A percentile compares a stretch with the other conserved stretches of the same genome.
phyloP scores from a whole-genome alignment of 2,797 vertebrate genomes.

The Epinephelus coioides region DNA sequence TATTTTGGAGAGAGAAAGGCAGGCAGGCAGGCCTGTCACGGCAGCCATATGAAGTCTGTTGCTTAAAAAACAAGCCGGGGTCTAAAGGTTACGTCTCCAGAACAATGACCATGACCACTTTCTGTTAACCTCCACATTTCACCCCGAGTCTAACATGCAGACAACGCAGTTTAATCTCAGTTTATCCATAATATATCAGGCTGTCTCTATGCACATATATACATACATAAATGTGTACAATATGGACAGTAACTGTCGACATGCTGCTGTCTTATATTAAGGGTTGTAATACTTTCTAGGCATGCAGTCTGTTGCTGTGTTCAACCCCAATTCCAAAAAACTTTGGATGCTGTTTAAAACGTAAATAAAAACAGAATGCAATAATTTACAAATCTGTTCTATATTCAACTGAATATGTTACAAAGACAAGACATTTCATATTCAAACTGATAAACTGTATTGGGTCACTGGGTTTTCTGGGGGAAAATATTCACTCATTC shows the following conservation, averaged over 20 bases:
- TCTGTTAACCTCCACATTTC: slow-evolving; percentile 51
- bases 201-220: background rate
- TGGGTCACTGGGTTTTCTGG: no score
- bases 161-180: slow-evolving; percentile 15
- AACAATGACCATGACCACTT: slow-evolving; percentile 48
- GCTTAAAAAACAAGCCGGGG: slow-evolving; percentile 66
- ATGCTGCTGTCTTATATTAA: background rate
- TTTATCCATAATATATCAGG: background rate
- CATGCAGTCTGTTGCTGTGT: background rate
- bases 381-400: no score
- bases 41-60: slow-evolving; percentile 68
- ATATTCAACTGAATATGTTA: no score
- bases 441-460: no score
- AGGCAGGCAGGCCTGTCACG: slow-evolving; percentile 62
- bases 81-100: slow-evolving; percentile 58
- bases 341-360: no score
- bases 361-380: no score
- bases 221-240: background rate
- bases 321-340: no score
- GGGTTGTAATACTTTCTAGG: background rate
- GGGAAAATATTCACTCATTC: no score
- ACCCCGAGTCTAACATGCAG: slow-evolving; percentile 21
- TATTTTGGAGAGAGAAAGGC: slow-evolving; percentile 75
- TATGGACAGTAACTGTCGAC: background rate
- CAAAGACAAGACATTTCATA: no score